Base-by-base conservation (phyloP, 2,797 vertebrate species). In the Sylvilagus floridanus region DNA sequence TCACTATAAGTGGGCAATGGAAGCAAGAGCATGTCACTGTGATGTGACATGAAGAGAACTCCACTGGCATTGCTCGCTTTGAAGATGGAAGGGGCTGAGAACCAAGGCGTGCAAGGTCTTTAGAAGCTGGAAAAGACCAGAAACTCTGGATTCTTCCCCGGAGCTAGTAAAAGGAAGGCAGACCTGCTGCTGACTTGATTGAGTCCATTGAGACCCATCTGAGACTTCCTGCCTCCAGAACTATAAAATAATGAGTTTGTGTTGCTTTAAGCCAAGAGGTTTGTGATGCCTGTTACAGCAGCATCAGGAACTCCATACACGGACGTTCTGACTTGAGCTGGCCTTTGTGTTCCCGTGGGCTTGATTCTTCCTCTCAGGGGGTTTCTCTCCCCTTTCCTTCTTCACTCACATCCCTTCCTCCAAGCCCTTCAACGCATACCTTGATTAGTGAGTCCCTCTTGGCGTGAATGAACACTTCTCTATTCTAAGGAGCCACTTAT, bases 391-490 rank as follows among this genome's bases (percentile, higher is more conserved):
- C 37, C 0, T 65, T 83, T 79, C 19, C 69, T 71, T 32, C 26
- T 72, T 50, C 28, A 7, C 1, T 4, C 21, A 47, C 7, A 42
- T 28, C 0, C 3, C 0, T 14, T 7, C 22, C 10, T 60, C 11
- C 24, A 63, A 72, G 8, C 22, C 37, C 62, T 32, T 76, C 22
- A 88, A 17, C 2, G 4, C 5, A 57, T 21, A n/a, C 7, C 7
- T 26, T n/a, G 17, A 47, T 42, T 6, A 86, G 35, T 5, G 2
- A 57, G 24, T 30, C 50, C 62, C 24, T 35, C n/a, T 16, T 10
- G 28, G 37, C 13, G 6, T 13, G 30, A 22, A 19, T 28, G 9
- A 79, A 32, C 24, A 16, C 0, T 12, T 62, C 5, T 84, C 35
- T 32, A 2, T 42, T 85, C 22, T 21, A 69, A n/a, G 0, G 47